Evolutionary conservation across 2,888 invertebrate species (phyloP), one percentile per base, ranked within the genome.

Genomic region (Nephrotoma flavescens): DNA sequence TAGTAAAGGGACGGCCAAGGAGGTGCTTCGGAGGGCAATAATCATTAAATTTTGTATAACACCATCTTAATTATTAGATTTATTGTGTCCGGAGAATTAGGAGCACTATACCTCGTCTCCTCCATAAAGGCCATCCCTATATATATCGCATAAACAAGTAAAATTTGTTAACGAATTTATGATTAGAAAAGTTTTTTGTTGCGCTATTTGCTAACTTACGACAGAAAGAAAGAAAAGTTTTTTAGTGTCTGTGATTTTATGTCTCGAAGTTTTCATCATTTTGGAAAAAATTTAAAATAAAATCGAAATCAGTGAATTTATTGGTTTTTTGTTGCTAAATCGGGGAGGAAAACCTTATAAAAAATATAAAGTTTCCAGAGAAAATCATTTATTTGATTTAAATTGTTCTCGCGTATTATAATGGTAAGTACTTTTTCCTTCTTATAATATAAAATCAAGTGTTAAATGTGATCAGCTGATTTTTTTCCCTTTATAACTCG

Each of bases 41-140:
- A 57, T 57, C 19, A 31, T 31, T 71, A 31, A 5, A 31, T 71
- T 31, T 71, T 31, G 71, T 71, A 31, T 9, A 31, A 71, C 31
- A 71, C 19, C 31, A 9, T 71, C 71, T 31, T 71, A 71, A 71
- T 31, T 71, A 31, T 31, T 7, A 84, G 2, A 42, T 41, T 84
- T 84, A 41, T 42, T 84, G 84, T 7, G n/a, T 84, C 84, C 84
- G 84, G 84, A 84, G 42, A 84, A 42, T 84, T 42, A 15, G 42
- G 42, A 84, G 84, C n/a, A 84, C 42, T 6, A n/a, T 47, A 41
- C 15, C 84, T 41, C 84, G 84, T 84, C 84, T 84, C 84, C 84
- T 84, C 84, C 84, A 84, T 7, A 84, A 71, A 84, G 84, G 84
- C 84, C 84, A 84, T 42, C 84, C 84, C 84, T 84, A 19, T 84